Evolutionary conservation across 2,797 vertebrate genomes (phyloP).

Genomic region (Babyrousa celebensis): DNA sequence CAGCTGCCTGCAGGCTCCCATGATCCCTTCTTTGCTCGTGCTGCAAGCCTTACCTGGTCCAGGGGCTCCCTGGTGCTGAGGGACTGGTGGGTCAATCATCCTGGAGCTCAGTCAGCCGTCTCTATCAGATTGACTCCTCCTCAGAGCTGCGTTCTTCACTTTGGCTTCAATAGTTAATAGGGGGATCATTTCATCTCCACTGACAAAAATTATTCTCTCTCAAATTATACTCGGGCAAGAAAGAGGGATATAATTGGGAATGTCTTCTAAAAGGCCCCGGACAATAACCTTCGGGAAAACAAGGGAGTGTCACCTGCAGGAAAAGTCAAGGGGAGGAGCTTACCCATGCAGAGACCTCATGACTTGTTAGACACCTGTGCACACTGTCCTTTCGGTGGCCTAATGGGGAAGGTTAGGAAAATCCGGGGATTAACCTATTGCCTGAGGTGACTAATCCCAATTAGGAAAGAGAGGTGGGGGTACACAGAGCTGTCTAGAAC

Average conservation of each 20-base stretch:
- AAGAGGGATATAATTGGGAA: neutral
- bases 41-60: neutral
- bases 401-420: neutral
- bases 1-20: fast-evolving
- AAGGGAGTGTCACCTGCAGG: neutral
- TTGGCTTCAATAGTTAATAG: neutral
- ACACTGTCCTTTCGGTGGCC: no score
- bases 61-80: no score
- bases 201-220: neutral
- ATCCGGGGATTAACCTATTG: fast-evolving
- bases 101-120: neutral
- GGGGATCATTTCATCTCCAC: neutral
- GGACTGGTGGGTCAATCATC: no score
- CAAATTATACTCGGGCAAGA: neutral
- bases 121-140: neutral
- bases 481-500: neutral
- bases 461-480: fast-evolving
- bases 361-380: no score
- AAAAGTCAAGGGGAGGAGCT: neutral
- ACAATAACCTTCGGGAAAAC: neutral
- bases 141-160: neutral
- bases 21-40: neutral
- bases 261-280: neutral
- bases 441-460: neutral
- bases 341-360: no score